Evolutionary conservation across 2,888 invertebrate genomes (phyloP).

Genomic region (Leucoma salicis): DNA sequence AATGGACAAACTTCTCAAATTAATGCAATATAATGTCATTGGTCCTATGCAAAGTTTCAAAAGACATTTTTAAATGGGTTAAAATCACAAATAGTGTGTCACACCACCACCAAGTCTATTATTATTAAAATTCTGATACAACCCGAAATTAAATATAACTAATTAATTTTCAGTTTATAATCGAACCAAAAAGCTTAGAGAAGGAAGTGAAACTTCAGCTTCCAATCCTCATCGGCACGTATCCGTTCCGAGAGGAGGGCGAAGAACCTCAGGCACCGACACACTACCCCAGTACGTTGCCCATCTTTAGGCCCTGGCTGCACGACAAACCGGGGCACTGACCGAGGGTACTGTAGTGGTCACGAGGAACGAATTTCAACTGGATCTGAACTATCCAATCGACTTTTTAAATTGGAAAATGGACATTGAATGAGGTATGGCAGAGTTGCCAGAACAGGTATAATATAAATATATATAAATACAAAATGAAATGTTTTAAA

Average conservation of each 20-base stretch:
- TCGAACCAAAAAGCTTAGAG: conserved; percentile 94
- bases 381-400: background rate
- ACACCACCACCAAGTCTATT: too few relatives aligned
- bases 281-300: conserved; percentile 95
- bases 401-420: background rate
- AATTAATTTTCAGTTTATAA: conserved; percentile 86
- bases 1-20: too few relatives aligned
- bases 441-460: too few relatives aligned
- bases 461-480: too few relatives aligned
- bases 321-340: conserved; percentile 83
- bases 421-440: too few relatives aligned
- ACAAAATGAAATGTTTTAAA: too few relatives aligned
- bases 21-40: too few relatives aligned
- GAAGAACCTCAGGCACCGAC: conserved; percentile 88
- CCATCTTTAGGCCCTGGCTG: conserved; percentile 94
- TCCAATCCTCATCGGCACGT: conserved; percentile 95
- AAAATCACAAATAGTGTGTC: too few relatives aligned
- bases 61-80: too few relatives aligned
- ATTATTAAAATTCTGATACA: too few relatives aligned
- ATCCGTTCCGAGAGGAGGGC: conserved; percentile 88
- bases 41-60: too few relatives aligned
- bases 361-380: background rate
- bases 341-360: conserved; percentile 13
- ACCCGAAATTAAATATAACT: too few relatives aligned
- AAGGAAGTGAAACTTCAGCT: conserved; percentile 95